Evolutionary conservation across 2,113 vertebrate species (phyloP).

Genomic region (Anas platyrhynchos): DNA sequence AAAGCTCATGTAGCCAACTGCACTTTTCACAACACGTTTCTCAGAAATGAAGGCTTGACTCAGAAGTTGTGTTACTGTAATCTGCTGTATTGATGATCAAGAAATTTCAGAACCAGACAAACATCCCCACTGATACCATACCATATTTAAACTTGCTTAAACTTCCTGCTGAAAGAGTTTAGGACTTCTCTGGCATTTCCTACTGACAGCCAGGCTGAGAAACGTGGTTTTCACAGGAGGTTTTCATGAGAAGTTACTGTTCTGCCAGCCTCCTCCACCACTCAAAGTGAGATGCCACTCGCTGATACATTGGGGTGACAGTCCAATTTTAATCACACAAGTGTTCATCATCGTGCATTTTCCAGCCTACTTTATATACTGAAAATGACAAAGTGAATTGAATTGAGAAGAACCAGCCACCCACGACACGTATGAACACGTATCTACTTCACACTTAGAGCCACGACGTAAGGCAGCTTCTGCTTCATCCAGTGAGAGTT

Average conservation of each 20-base stretch:
- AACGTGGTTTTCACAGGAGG: neutral
- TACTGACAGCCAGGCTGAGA: neutral
- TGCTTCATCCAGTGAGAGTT: neutral
- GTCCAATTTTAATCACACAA: neutral
- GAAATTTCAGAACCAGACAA: neutral
- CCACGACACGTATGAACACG: neutral
- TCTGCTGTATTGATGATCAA: neutral
- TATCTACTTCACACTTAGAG: neutral
- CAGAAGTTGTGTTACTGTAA: neutral
- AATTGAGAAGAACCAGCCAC: neutral
- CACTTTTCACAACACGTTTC: rapidly evolving
- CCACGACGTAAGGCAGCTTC: neutral
- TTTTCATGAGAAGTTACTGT: neutral
- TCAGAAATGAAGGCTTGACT: neutral
- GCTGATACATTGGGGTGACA: neutral
- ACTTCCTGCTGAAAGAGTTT: neutral
- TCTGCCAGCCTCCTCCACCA: neutral
- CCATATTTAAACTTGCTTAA: neutral
- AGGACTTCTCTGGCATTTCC: neutral
- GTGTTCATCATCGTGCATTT: neutral
- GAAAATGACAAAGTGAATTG: neutral
- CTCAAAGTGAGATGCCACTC: neutral
- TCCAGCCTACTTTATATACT: neutral
- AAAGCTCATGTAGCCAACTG: neutral
- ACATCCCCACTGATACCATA: neutral